Evolutionary conservation across 2,888 invertebrate species (phyloP).

Genomic region (Cyaniris semiargus): DNA sequence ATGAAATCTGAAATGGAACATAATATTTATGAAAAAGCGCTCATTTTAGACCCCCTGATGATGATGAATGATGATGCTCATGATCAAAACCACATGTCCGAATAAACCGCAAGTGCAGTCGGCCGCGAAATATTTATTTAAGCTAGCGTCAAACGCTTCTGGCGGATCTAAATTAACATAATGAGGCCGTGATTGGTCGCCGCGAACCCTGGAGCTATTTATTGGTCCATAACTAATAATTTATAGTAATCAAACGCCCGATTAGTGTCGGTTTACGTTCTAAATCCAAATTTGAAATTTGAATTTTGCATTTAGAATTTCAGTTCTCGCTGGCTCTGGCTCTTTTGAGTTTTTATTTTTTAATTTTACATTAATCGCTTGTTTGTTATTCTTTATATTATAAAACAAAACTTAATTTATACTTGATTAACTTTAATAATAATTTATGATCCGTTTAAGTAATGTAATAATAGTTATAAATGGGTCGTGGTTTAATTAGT

Average conservation of each 20-base stretch:
- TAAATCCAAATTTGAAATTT: not conserved
- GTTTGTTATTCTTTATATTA: no score
- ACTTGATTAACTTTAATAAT: no score
- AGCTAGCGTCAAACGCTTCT: constrained; percentile 7
- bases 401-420: no score
- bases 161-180: constrained; percentile 6
- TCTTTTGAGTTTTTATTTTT: not conserved
- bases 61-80: not conserved
- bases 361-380: no score
- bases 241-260: constrained; percentile 24
- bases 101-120: not conserved
- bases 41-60: not conserved
- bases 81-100: not conserved
- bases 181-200: constrained; percentile 17
- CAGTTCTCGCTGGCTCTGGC: not conserved
- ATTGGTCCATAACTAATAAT: constrained; percentile 24
- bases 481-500: no score
- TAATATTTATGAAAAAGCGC: no score
- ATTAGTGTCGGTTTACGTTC: constrained; percentile 22
- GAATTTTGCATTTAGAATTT: not conserved
- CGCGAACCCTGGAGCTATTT: constrained; percentile 19
- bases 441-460: no score
- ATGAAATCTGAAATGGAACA: no score
- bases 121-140: not conserved
- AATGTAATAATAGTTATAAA: no score